Evolutionary conservation across 1,140 invertebrate species (phyloP).

Genomic region (Lasaia peninsularis): DNA sequence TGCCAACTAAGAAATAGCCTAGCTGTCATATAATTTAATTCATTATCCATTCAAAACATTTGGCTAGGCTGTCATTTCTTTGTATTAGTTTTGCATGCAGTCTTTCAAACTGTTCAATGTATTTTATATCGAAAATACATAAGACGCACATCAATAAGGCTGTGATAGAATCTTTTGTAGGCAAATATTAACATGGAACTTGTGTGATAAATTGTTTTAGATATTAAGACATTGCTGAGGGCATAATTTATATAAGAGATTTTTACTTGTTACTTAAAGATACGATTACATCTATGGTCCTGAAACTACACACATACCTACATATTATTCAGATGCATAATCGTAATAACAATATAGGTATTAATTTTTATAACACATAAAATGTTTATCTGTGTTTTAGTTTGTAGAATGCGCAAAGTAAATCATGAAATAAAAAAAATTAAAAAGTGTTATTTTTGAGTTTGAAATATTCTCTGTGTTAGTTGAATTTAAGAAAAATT

Average conservation of each 20-base stretch:
- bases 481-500: too few relatives aligned
- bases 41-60: not conserved
- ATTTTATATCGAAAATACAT: constrained; percentile 34
- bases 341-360: too few relatives aligned
- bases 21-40: not conserved
- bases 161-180: constrained; percentile 64
- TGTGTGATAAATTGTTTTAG: constrained; percentile 44
- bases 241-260: not conserved
- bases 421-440: too few relatives aligned
- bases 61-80: constrained; percentile 7
- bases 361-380: too few relatives aligned
- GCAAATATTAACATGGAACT: constrained; percentile 34
- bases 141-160: constrained; percentile 67
- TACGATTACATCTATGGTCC: too few relatives aligned
- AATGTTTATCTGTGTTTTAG: too few relatives aligned
- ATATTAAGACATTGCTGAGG: not conserved
- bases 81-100: constrained; percentile 27
- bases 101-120: constrained; percentile 29
- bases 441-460: too few relatives aligned
- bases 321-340: too few relatives aligned
- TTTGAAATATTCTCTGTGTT: too few relatives aligned
- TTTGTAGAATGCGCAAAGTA: too few relatives aligned
- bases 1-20: not conserved
- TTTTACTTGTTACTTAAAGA: not conserved
- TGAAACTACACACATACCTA: too few relatives aligned